These are phyloP conservation scores for Cephus pulcher DNA, from an alignment of 2,888 invertebrate species.

Conservation along the genomic window DNA sequence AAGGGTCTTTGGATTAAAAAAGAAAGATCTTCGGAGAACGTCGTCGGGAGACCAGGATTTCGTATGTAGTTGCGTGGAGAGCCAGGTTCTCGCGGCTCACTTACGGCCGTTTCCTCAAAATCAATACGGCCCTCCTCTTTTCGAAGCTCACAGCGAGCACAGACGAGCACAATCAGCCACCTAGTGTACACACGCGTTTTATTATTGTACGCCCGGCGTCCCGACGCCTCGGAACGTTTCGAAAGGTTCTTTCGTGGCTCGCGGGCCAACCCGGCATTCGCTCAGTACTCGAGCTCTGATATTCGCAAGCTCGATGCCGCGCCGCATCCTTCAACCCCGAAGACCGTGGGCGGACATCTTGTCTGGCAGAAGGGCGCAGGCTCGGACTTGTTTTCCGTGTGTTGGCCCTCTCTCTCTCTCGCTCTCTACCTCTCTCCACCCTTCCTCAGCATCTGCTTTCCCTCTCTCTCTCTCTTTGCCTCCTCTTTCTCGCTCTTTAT, in stretches of 20 bases:
- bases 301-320: slow-evolving; percentile 37
- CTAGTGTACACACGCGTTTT: neutral
- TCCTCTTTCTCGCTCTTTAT: slow-evolving; percentile 14
- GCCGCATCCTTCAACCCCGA: slow-evolving; percentile 34
- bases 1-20: neutral
- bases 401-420: slow-evolving; percentile 19
- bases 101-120: slow-evolving; percentile 41
- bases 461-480: slow-evolving; percentile 12
- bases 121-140: slow-evolving; percentile 48
- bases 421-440: slow-evolving; percentile 8
- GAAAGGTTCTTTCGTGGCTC: neutral
- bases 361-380: slow-evolving; percentile 46
- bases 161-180: slow-evolving; percentile 14
- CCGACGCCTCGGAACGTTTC: slow-evolving; percentile 1
- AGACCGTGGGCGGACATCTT: slow-evolving; percentile 54
- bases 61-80: neutral
- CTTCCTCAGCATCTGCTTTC: slow-evolving; percentile 10
- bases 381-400: slow-evolving; percentile 13
- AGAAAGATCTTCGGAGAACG: neutral
- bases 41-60: neutral
- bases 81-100: slow-evolving; percentile 23
- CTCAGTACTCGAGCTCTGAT: neutral
- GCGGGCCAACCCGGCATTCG: neutral
- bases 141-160: slow-evolving; percentile 12
- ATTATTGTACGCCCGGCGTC: neutral